Evolutionary conservation across 2,797 vertebrate species (phyloP), one percentile per base, ranked within the genome.

Genomic region (Melanogrammus aeglefinus): DNA sequence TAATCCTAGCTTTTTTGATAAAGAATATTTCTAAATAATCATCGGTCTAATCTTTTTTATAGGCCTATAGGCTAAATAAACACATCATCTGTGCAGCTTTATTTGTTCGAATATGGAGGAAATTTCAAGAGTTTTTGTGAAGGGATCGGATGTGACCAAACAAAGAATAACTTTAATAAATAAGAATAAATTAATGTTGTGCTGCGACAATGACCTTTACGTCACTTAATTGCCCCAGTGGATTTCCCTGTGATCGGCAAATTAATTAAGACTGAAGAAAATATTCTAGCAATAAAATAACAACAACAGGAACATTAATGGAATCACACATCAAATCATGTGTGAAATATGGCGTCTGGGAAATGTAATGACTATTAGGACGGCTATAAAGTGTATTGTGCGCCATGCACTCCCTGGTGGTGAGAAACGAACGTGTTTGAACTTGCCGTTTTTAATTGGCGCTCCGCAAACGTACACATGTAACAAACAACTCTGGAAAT

Each of bases 401-500:
- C 75, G 44, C 76, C 76, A 77, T 79, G 39, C 69, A 75, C 63
- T 87, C 86, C 88, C 88, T 75, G 16, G 86, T 83, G 91, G 73
- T 47, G 51, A 83, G 86, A 81, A 90, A 73, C 51, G 44, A 81
- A 87, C 93, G 77, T 83, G 94, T 83, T 85, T 78, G 73, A 92
- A 88, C 94, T 85, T 89, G 93, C 87, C 86, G 72, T 6, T 88
- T 88, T 85, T 92, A 92, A 94, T 92, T 85, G 93, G 86, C 78
- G 87, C 78, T 85, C 80, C 80, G 82, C 88, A 88, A 87, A 81
- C 88, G 89, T 88, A 90, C 88, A 88, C 82, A 84, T 85, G n/a
- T 36, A 38, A 16, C 36, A 72, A 83, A 75, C 84, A 83, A 88
- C 83, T 86, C 76, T 76, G 70, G 75, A 16, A 13, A 44, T 4